A percentile compares a stretch with the other conserved stretches of the same genome.
Conservation (phyloP, 1,140 invertebrate species). For the Epicauta chinensis region DNA sequence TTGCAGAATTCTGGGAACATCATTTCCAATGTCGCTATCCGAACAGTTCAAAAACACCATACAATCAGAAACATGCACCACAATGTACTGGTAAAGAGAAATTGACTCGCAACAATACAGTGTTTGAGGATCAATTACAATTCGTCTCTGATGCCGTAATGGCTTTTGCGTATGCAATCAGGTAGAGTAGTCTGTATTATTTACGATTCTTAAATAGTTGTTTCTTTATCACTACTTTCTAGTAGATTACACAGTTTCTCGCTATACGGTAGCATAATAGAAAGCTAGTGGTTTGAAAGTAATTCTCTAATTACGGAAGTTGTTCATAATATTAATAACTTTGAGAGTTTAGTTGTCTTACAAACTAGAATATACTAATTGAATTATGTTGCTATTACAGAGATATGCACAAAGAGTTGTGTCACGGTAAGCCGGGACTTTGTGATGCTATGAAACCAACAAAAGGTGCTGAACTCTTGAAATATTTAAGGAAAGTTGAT, state of each 20-base stretch:
- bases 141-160: conserved; percentile 90
- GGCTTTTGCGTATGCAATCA: conserved; percentile 83
- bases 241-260: too few species aligned
- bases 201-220: too few species aligned
- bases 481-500: conserved; percentile 74
- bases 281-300: too few species aligned
- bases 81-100: conserved; percentile 65
- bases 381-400: too few species aligned
- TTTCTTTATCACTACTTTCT: too few species aligned
- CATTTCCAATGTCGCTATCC: conserved; percentile 81
- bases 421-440: conserved; percentile 63
- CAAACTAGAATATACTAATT: too few species aligned
- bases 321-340: too few species aligned
- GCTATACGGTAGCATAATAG: too few species aligned
- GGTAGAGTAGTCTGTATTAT: conserved; percentile 48
- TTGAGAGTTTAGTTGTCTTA: too few species aligned
- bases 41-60: conserved; percentile 68
- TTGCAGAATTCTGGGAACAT: conserved; percentile 89
- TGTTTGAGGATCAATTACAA: conserved; percentile 84
- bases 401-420: conserved; percentile 78
- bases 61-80: conserved; percentile 66
- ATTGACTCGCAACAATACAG: conserved; percentile 66
- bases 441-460: conserved; percentile 84
- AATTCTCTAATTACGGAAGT: too few species aligned
- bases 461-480: conserved; percentile 74